These are phyloP conservation scores for Herpailurus yagouaroundi DNA, from an alignment of 2,113 vertebrate species.

Conservation along the genomic window DNA sequence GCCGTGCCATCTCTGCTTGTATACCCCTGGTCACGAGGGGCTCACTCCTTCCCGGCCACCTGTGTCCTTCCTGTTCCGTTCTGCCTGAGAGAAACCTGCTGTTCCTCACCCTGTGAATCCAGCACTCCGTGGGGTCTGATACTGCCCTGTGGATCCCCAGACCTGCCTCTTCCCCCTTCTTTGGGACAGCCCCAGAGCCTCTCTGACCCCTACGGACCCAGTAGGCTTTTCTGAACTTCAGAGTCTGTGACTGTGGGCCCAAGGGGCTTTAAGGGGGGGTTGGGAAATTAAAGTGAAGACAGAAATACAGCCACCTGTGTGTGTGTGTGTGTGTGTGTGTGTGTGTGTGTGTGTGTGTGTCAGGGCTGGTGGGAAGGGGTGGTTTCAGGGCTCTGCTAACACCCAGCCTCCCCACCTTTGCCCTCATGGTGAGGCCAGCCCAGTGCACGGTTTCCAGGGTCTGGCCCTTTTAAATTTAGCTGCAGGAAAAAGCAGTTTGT, in stretches of 20 bases:
- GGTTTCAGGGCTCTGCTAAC: slow-evolving; percentile 61
- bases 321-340: no score
- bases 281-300: neutral
- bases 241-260: neutral
- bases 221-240: neutral
- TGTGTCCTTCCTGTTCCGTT: neutral
- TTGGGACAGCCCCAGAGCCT: neutral
- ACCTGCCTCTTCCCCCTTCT: neutral
- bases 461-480: slow-evolving; percentile 88
- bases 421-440: slow-evolving; percentile 34
- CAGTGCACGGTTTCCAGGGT: slow-evolving; percentile 71
- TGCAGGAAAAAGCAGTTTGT: slow-evolving; percentile 86
- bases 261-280: neutral
- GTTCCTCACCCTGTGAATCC: neutral
- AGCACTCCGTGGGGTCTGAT: rapidly evolving
- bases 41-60: neutral
- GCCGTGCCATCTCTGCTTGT: neutral
- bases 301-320: neutral
- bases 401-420: slow-evolving; percentile 66
- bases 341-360: neutral
- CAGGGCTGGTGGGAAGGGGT: neutral
- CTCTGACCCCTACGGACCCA: neutral
- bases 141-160: neutral
- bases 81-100: neutral
- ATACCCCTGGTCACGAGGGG: neutral